Evolutionary conservation across 2,888 invertebrate species (phyloP), one percentile per base, ranked within the genome.

Genomic region (Taenaris catops): DNA sequence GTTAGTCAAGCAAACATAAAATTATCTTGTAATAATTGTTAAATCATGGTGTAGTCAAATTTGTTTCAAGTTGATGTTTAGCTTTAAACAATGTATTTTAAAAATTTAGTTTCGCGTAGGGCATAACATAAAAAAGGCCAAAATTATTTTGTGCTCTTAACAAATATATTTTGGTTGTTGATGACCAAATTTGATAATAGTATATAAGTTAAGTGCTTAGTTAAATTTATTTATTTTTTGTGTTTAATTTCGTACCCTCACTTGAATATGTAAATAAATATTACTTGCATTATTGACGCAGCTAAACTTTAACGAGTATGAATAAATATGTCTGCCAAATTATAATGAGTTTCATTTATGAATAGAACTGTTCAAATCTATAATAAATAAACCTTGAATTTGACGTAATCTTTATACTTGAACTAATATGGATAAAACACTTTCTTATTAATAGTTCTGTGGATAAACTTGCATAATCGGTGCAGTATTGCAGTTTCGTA

Each of bases 251-350:
- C 55, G 70, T 74, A 79, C 72, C 73, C 76, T 80, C 68, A 72
- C 68, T 76, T 62, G 63, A 72, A 68, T 65, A 70, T 86, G 84
- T 84, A 84, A 71, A 84, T 84, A 83, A 65, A 27, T 50, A 56
- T 71, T 68, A 75, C 65, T 65, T 73, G 79, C 83, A 81, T 75
- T 74, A 70, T 74, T 70, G 73, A 76, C 63, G 67, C 71, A 67
- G 81, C 81, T 84, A 78, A 75, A 74, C 63, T 75, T 81, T 75
- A 76, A 76, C 73, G 70, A 78, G 75, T 84, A 83, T 76, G 71
- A 84, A 81, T 83, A 83, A 84, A 84, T 80, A 83, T 81, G 81
- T 86, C 84, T 84, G 86, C 86, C 86, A 86, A 86, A 86, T 84
- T 74, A 76, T 48, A 46, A 47, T 44, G 54, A 61, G 61, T 68